phyloP scores from a whole-genome alignment of 1,140 invertebrate genomes.

The Euura saliciscinereae region DNA sequence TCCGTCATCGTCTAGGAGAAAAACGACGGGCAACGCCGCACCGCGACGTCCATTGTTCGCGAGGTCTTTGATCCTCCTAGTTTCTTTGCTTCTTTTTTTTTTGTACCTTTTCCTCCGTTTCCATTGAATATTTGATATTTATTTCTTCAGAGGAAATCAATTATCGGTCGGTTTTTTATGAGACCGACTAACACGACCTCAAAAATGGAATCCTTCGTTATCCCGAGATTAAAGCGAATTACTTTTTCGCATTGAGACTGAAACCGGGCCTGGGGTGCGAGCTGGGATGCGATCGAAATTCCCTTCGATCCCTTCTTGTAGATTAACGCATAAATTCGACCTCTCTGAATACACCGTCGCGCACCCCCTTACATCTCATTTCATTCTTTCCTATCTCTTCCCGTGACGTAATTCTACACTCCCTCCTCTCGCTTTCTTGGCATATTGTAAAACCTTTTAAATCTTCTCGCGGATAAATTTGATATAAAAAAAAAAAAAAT shows the following conservation, averaged over 20 bases:
- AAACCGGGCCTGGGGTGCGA: background rate
- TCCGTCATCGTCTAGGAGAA: background rate
- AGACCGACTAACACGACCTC: background rate
- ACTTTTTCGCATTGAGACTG: background rate
- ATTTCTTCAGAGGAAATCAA: background rate
- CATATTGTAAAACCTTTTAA: slow-evolving; percentile 5
- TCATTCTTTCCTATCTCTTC: background rate
- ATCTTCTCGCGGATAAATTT: background rate
- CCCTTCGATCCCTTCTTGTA: background rate
- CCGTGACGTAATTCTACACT: background rate
- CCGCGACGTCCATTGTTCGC: slow-evolving; percentile 2
- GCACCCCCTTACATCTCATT: background rate
- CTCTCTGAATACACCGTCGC: background rate
- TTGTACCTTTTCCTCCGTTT: background rate
- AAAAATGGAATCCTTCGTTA: background rate
- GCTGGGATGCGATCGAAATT: background rate
- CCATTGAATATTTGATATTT: background rate
- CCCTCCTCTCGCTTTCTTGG: background rate
- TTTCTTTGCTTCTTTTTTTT: background rate
- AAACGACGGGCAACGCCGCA: background rate
- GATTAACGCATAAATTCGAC: slow-evolving; percentile 3
- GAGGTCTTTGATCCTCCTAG: background rate
- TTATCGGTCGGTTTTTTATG: background rate
- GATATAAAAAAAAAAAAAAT: background rate
- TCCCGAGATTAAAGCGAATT: slow-evolving; percentile 1